Conservation (phyloP, 2,113 vertebrate species). For the Tenrec ecaudatus region DNA sequence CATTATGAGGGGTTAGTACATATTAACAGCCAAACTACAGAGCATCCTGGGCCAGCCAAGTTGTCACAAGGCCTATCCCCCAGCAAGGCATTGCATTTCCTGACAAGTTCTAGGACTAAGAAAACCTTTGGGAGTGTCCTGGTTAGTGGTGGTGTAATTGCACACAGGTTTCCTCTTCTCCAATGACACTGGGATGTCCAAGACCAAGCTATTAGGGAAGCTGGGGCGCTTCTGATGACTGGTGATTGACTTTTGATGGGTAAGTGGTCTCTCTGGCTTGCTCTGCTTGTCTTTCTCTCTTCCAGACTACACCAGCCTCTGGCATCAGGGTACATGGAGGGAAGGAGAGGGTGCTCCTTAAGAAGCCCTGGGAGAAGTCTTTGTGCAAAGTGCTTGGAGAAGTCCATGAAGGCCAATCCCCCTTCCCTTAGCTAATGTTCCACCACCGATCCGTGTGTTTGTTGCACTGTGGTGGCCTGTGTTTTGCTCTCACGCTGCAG, state of each 20-base stretch:
- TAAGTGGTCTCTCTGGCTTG: neutral
- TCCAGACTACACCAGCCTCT: neutral
- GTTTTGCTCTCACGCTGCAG: neutral
- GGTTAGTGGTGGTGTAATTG: neutral
- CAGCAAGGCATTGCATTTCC: no score
- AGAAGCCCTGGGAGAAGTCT: neutral
- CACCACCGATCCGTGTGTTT: neutral
- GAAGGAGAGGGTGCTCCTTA: no score
- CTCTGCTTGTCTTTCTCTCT: neutral
- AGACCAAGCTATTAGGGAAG: neutral
- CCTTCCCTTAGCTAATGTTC: neutral
- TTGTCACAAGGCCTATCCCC: no score
- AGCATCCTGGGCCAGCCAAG: no score
- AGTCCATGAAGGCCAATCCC: neutral
- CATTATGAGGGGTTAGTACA: no score
- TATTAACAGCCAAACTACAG: no score
- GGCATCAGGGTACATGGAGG: no score
- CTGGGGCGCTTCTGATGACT: rapidly evolving
- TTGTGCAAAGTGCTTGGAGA: neutral
- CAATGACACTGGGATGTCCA: neutral
- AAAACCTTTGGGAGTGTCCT: neutral
- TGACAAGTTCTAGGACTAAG: neutral
- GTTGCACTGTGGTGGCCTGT: neutral
- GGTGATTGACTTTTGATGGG: no score
- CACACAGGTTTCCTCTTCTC: neutral